Percentiles rank a stretch among this genome's conserved stretches.
These are phyloP conservation scores for Climacteris rufus DNA, from an alignment of 2,113 vertebrate genomes.

Conservation along the genomic window DNA sequence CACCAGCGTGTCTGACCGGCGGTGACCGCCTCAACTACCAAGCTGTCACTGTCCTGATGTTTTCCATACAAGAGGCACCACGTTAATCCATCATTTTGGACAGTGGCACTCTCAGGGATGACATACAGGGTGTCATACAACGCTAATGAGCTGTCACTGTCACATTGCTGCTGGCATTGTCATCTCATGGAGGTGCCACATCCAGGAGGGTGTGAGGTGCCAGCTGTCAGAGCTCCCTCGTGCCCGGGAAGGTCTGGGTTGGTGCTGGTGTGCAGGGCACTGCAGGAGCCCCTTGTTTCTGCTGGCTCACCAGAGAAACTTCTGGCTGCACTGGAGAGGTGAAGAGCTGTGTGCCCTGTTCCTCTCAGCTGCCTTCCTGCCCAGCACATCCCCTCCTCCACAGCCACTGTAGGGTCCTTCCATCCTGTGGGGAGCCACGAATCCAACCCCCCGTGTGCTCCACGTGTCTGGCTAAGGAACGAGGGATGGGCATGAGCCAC, in stretches of 20 bases:
- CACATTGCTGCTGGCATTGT: background rate
- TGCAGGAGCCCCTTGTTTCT: background rate
- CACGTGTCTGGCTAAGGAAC: accelerated
- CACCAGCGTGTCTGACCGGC: accelerated
- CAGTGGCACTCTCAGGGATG: background rate
- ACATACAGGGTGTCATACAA: background rate
- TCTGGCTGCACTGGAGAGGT: background rate
- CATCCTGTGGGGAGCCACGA: accelerated
- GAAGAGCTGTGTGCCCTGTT: background rate
- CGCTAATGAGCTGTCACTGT: background rate
- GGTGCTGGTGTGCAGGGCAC: background rate
- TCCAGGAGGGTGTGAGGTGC: background rate
- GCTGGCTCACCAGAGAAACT: background rate
- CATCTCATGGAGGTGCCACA: background rate
- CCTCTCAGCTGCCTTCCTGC: background rate
- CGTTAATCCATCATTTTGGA: background rate
- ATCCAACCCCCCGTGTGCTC: accelerated
- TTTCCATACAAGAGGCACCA: background rate
- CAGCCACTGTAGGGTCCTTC: background rate
- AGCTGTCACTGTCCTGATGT: background rate
- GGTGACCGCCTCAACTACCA: background rate
- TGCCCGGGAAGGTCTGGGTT: background rate
- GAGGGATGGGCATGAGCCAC: accelerated
- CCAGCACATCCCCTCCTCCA: background rate
- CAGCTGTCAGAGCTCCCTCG: background rate